A percentile compares a stretch with the other conserved stretches of the same genome.
These are phyloP conservation scores for Xiphophorus couchianus DNA, from an alignment of 2,113 vertebrate species.

Conservation along the genomic window DNA sequence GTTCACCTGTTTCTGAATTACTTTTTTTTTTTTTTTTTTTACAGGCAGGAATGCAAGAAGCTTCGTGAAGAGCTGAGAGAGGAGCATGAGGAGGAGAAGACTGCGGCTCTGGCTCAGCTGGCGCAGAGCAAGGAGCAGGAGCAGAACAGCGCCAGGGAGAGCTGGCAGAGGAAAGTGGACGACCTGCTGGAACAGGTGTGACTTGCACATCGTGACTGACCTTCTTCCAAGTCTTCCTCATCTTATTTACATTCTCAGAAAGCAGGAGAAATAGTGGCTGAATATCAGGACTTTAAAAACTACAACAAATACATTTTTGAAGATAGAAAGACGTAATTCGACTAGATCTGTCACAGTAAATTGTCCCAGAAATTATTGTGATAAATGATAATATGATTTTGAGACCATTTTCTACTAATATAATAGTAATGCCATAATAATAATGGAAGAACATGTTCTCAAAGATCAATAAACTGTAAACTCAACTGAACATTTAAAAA, in stretches of 20 bases:
- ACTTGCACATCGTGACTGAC: not conserved
- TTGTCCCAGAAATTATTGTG: no score
- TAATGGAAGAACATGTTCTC: no score
- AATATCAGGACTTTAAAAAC: not conserved
- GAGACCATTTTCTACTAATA: no score
- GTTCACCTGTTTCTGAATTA: not conserved
- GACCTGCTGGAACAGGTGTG: constrained; percentile 96
- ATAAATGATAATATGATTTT: no score
- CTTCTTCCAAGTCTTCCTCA: not conserved
- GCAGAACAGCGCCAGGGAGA: constrained; percentile 88
- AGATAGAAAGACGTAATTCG: no score
- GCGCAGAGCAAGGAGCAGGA: constrained; percentile 92
- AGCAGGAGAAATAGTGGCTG: not conserved
- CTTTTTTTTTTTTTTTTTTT: constrained; percentile 4
- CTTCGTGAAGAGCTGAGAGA: constrained; percentile 92
- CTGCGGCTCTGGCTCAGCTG: constrained; percentile 87
- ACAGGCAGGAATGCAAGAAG: constrained; percentile 95
- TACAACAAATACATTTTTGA: not conserved
- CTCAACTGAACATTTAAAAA: no score
- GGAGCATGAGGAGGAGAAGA: constrained; percentile 94
- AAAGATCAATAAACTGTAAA: no score
- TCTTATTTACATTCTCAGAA: not conserved
- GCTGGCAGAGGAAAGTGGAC: constrained; percentile 98
- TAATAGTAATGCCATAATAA: no score
- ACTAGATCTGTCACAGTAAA: no score